Percentiles rank a stretch among this genome's conserved stretches.
These are phyloP conservation scores for Oscheius sp. DNA, from an alignment of 1,140 invertebrate genomes.

Conservation along the genomic window DNA sequence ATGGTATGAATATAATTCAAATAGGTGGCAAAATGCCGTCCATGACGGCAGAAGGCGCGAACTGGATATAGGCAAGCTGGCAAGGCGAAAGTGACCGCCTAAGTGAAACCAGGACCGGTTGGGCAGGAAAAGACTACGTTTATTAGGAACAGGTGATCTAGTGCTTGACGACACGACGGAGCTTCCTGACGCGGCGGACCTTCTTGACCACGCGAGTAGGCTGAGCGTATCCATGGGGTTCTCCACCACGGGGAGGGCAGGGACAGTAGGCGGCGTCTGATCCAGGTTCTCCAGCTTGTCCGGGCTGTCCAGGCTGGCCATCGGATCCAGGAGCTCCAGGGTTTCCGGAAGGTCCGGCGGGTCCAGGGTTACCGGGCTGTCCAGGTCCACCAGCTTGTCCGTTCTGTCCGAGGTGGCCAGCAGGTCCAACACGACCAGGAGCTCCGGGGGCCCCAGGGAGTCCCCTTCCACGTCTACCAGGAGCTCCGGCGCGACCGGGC, in stretches of 20 bases:
- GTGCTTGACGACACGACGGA: background rate
- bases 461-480: constrained; percentile 26
- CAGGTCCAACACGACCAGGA: background rate
- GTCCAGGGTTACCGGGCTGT: constrained; percentile 40
- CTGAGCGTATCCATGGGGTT: background rate
- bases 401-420: constrained; percentile 6
- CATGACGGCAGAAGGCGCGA: no score
- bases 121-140: no score
- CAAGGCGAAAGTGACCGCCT: no score
- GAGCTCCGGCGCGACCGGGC: constrained; percentile 29
- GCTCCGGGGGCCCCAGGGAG: background rate
- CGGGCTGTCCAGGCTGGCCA: constrained; percentile 23
- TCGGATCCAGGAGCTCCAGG: constrained; percentile 27
- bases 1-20: no score
- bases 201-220: background rate
- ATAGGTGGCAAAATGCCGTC: no score
- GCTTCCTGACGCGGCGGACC: background rate
- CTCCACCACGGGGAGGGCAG: background rate
- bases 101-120: no score
- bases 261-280: background rate
- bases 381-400: constrained; percentile 36
- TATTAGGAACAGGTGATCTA: no score
- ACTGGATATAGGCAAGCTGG: no score
- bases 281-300: constrained; percentile 14
- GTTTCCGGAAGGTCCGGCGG: constrained; percentile 39